Percentiles rank a stretch among this genome's conserved stretches.
Conservation (phyloP, 2,888 invertebrate genomes). For the Amphimallon solstitiale region DNA sequence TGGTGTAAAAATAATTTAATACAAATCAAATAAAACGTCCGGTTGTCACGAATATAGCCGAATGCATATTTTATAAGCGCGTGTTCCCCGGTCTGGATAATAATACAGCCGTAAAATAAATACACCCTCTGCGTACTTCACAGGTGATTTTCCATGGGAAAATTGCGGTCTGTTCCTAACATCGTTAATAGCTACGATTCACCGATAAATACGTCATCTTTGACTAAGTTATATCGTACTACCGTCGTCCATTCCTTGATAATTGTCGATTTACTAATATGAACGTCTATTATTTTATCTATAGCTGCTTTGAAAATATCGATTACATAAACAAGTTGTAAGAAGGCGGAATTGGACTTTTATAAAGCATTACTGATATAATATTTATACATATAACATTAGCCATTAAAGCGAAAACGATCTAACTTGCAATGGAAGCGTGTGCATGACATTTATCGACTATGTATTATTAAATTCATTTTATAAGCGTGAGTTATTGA, state of each 20-base stretch:
- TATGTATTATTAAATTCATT: too few species aligned
- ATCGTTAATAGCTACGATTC: conserved; percentile 51
- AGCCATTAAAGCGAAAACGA: too few species aligned
- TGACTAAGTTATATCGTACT: conserved; percentile 1
- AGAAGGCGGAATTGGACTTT: too few species aligned
- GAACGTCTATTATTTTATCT: too few species aligned
- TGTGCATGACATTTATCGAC: too few species aligned
- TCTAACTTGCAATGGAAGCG: too few species aligned
- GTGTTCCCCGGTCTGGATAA: conserved; percentile 52
- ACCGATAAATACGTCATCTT: conserved; percentile 54
- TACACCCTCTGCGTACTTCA: conserved; percentile 53
- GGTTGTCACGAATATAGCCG: conserved; percentile 46
- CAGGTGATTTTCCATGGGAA: conserved; percentile 59
- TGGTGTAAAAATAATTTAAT: conserved; percentile 48
- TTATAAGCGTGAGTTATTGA: too few species aligned
- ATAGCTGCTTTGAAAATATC: too few species aligned
- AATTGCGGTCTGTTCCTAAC: conserved; percentile 42
- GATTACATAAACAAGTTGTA: too few species aligned
- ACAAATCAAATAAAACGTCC: conserved; percentile 48
- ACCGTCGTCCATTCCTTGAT: background rate
- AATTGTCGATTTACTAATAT: too few species aligned
- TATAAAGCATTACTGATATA: too few species aligned
- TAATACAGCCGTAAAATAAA: conserved; percentile 57
- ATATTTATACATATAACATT: too few species aligned
- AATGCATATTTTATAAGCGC: conserved; percentile 55